phyloP scores from a whole-genome alignment of 2,888 invertebrate species.

The Keiferia lycopersicella region DNA sequence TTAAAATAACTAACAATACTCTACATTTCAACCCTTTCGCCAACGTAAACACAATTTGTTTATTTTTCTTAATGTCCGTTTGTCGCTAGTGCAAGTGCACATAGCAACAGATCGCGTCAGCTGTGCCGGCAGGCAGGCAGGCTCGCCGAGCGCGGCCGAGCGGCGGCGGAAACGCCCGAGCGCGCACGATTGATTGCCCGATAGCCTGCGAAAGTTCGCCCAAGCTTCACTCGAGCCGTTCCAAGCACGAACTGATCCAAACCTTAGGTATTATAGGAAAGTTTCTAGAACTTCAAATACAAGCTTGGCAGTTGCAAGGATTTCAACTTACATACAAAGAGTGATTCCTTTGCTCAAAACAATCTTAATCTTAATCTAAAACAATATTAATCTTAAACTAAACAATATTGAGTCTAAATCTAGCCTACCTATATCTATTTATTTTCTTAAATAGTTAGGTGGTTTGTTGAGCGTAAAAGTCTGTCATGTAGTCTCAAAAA shows the following conservation, averaged over 20 bases:
- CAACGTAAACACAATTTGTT: no score
- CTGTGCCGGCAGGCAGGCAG: constrained; percentile 43
- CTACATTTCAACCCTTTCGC: not conserved
- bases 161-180: constrained; percentile 42
- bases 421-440: not conserved
- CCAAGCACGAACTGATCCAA: not conserved
- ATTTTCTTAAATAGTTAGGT: not conserved
- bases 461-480: no score
- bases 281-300: constrained; percentile 9
- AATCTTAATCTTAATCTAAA: not conserved
- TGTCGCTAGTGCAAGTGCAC: constrained; percentile 54
- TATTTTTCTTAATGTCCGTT: constrained; percentile 46
- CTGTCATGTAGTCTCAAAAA: no score
- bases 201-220: constrained; percentile 28
- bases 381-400: no score
- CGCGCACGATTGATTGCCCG: constrained; percentile 48
- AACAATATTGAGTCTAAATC: no score
- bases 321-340: not conserved
- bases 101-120: constrained; percentile 78
- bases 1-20: no score
- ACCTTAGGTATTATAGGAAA: not conserved
- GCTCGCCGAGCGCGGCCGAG: constrained; percentile 45
- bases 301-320: not conserved
- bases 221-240: not conserved
- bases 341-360: not conserved